These are phyloP conservation scores for Emydoidea blandingii DNA, from an alignment of 2,797 vertebrate genomes.

Conservation along the genomic window DNA sequence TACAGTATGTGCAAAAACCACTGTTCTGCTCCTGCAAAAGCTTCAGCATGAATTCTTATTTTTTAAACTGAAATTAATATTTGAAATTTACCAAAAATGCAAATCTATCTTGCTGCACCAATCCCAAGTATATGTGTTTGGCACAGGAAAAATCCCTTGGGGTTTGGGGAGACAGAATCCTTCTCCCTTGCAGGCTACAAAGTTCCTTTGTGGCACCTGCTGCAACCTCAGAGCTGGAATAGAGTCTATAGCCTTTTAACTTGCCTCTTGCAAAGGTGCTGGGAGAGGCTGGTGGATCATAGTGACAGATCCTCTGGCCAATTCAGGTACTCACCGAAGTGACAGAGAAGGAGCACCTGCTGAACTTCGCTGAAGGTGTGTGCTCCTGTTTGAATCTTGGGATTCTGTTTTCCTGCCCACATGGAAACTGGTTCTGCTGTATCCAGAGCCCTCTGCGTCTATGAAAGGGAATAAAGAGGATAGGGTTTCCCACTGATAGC, in stretches of 20 bases:
- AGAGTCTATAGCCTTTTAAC: fast-evolving
- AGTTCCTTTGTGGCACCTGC: not conserved
- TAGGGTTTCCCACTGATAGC: not conserved
- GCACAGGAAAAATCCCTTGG: not conserved
- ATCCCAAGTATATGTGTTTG: not conserved
- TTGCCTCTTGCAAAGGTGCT: not conserved
- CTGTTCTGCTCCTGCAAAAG: not conserved
- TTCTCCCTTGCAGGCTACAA: not conserved
- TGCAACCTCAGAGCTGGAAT: not conserved
- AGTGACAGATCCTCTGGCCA: not conserved
- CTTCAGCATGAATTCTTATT: not conserved
- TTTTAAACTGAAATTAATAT: not conserved
- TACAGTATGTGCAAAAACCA: conserved; percentile 71
- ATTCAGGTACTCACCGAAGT: not conserved
- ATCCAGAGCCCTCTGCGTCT: not conserved
- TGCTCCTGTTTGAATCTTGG: not conserved
- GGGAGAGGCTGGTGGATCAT: not conserved
- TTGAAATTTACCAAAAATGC: not conserved
- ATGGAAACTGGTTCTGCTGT: not conserved
- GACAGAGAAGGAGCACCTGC: not conserved
- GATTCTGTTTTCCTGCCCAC: not conserved
- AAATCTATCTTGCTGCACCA: not conserved
- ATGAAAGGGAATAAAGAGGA: not conserved
- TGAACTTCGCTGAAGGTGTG: fast-evolving
- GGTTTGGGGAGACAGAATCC: not conserved